These are phyloP conservation scores for Denticeps clupeoides DNA, from an alignment of 2,797 vertebrate species.

Conservation along the genomic window DNA sequence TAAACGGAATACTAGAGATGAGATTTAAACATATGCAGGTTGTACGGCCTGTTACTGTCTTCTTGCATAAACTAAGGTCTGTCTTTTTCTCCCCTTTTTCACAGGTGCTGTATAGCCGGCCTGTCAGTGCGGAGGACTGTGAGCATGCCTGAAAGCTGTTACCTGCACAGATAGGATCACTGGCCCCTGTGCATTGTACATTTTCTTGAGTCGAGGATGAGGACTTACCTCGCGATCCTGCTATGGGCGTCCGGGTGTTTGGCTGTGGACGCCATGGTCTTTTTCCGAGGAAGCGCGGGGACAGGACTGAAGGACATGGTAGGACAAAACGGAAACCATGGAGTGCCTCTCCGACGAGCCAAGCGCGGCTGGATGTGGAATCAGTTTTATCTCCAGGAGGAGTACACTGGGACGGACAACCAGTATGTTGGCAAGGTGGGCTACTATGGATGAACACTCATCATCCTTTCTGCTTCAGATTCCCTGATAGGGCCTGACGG, in stretches of 20 bases:
- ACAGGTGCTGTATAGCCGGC: constrained; percentile 25
- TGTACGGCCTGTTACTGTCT: too few species aligned
- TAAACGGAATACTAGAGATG: too few species aligned
- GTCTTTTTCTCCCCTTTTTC: neutral
- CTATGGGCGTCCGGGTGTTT: constrained; percentile 37
- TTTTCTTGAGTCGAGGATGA: constrained; percentile 38
- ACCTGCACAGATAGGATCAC: constrained; percentile 42
- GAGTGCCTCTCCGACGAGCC: constrained; percentile 60
- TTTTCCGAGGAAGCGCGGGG: constrained; percentile 51
- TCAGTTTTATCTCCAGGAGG: constrained; percentile 91
- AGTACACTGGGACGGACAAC: constrained; percentile 82
- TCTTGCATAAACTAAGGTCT: too few species aligned
- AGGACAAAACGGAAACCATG: constrained; percentile 28
- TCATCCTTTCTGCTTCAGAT: neutral
- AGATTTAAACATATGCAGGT: too few species aligned
- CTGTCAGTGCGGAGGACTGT: constrained; percentile 37
- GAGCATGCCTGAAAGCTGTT: constrained; percentile 30
- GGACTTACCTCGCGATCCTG: constrained; percentile 30
- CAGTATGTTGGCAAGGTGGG: constrained; percentile 93
- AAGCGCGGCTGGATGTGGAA: constrained; percentile 97
- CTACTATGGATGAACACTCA: neutral
- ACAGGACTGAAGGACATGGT: constrained; percentile 6
- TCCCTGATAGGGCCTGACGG: too few species aligned
- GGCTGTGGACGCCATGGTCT: constrained; percentile 30
- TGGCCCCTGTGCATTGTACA: constrained; percentile 11